These are phyloP conservation scores for Conomelus anceps DNA, from an alignment of 2,888 invertebrate species.

Conservation along the genomic window DNA sequence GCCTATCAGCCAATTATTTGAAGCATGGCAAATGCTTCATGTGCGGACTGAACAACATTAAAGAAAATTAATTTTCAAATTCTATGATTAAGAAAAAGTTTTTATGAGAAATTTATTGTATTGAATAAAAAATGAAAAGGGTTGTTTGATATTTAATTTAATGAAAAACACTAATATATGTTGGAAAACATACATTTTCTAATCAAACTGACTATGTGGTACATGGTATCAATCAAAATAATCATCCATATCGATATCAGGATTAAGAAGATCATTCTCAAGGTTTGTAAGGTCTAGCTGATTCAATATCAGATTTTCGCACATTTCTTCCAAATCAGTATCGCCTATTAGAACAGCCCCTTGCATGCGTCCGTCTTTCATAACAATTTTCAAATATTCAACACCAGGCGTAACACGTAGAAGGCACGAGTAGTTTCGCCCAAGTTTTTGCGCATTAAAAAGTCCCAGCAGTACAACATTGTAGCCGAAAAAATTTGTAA, in stretches of 20 bases:
- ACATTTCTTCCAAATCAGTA: conserved; percentile 94
- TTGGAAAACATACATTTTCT: background rate
- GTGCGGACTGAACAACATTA: too few relatives aligned
- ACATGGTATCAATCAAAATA: conserved; percentile 79
- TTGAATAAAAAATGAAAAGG: too few relatives aligned
- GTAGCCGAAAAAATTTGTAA: conserved; percentile 88
- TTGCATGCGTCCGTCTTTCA: conserved; percentile 75
- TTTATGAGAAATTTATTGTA: too few relatives aligned
- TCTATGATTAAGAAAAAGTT: too few relatives aligned
- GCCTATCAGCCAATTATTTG: too few relatives aligned
- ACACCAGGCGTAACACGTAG: conserved; percentile 71
- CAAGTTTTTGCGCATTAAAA: conserved; percentile 86
- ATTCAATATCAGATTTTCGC: conserved; percentile 95
- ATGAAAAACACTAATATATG: background rate
- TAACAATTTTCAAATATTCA: conserved; percentile 82
- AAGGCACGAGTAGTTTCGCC: conserved; percentile 69
- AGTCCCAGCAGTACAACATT: conserved; percentile 88
- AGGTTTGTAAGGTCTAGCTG: conserved; percentile 80
- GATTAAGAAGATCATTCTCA: conserved; percentile 90
- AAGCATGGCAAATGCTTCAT: too few relatives aligned
- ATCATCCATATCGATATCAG: conserved; percentile 95
- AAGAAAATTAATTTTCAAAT: too few relatives aligned
- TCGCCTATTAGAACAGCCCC: conserved; percentile 96
- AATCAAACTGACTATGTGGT: background rate
- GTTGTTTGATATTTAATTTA: background rate